Conservation (phyloP, 2,797 vertebrate species). For the Rhabdophis nuchalis region DNA sequence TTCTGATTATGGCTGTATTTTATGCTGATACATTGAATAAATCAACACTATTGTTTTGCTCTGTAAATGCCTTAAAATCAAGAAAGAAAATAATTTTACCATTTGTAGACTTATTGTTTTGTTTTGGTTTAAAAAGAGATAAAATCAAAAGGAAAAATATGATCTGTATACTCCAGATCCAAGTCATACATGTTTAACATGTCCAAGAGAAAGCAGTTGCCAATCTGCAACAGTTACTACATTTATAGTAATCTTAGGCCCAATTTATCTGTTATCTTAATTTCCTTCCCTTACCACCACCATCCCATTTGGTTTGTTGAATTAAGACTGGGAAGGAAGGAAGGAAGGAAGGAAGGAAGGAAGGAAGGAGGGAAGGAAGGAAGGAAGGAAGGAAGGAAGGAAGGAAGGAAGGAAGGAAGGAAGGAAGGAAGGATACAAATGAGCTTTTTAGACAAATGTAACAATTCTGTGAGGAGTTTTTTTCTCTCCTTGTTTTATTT, state of each 20-base stretch:
- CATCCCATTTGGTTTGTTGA: not conserved
- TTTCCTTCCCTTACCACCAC: not conserved
- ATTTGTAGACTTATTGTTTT: not conserved
- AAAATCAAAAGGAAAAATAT: not conserved
- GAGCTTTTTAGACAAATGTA: not conserved
- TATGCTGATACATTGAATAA: not conserved
- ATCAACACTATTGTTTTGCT: not conserved
- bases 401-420: not conserved
- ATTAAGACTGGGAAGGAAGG: not conserved
- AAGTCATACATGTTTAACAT: not conserved
- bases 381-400: not conserved
- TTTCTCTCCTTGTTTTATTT: not conserved
- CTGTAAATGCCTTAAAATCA: not conserved
- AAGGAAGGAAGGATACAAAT: not conserved
- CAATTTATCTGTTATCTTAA: not conserved
- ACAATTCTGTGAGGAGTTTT: not conserved
- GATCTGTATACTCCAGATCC: not conserved
- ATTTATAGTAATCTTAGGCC: not conserved
- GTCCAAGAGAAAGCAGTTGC: not conserved
- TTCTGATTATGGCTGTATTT: not conserved
- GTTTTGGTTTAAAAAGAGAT: not conserved
- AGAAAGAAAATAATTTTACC: not conserved
- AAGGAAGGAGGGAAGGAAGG: too few relatives aligned
- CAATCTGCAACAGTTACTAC: not conserved
- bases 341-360: conserved; percentile 24